Evolutionary conservation across 1,140 invertebrate genomes (phyloP), one percentile per base, ranked within the genome.

Genomic region (Thaumetopoea pityocampa): DNA sequence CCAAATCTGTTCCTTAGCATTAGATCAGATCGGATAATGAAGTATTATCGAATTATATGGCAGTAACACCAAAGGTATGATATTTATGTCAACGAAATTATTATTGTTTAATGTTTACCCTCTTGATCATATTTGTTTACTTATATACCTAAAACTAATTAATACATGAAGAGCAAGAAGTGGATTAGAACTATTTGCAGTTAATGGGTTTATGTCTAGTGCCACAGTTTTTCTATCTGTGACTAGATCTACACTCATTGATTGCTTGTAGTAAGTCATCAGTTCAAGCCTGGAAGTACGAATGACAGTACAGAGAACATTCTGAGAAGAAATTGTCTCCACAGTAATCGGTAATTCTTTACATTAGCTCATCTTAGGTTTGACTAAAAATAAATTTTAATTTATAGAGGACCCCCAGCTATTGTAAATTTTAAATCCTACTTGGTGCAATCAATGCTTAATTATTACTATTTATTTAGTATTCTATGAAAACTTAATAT

Each of bases 201-300:
- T 61, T 36, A 56, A 64, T 92, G 92, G 85, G 91, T 92, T 87
- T 86, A 87, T 87, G 86, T 91, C 89, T 92, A 88, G 90, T 90
- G 85, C 28, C 88, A 87, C 90, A 89, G 87, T 88, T 44, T 60
- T 60, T 40, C 67, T 54, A 84, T 54, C 85, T 90, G 91, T 93
- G 92, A 93, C 92, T 93, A 93, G 92, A 93, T 92, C 92, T 92
- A 93, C 91, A 93, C 92, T 93, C 92, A 92, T 93, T 91, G 90
- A 91, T 59, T 73, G 54, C 65, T 48, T 37, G 72, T 70, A 80
- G 77, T 70, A 60, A n/a, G n/a, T n/a, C n/a, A n/a, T n/a, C n/a
- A n/a, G n/a, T n/a, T n/a, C n/a, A n/a, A n/a, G n/a, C n/a, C n/a
- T n/a, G n/a, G n/a, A n/a, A n/a, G n/a, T n/a, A n/a, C n/a, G n/a